Base-by-base conservation (phyloP, 2,888 invertebrate genomes). In the Zygaena filipendulae region DNA sequence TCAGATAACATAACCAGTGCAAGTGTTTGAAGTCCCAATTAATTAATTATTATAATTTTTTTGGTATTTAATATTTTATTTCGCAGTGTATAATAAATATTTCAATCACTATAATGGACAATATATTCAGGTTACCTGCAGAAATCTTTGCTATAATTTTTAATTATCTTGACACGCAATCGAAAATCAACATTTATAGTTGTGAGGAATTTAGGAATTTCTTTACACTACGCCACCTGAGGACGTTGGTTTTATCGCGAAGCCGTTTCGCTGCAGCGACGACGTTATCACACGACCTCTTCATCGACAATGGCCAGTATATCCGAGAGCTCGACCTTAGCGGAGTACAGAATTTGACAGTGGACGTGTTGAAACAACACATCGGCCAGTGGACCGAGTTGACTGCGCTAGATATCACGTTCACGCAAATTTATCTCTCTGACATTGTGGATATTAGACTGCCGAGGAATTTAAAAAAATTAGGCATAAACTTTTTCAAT, bases 401-500 rank as follows among this genome's bases (percentile, higher is more conserved):
- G 3, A 44, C 41, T 37, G 38, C 43, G 10, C 36, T 59, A 19
- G 59, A 59, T 19, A 24, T 59, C n/a, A 51, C 57, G 0, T 59
- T 49, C 21, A 59, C 59, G 2, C 42, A 47, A 2, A 47, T 59
- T n/a, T 50, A 49, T 23, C 27, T 59, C 25, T 33, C 45, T 7
- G 52, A 57, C 29, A 32, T 59, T 6, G 27, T 29, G 21, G 39
- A 49, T 6, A 40, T 59, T 20, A n/a, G n/a, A n/a, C n/a, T n/a
- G n/a, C n/a, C n/a, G n/a, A n/a, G n/a, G n/a, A n/a, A n/a, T n/a
- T n/a, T n/a, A n/a, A n/a, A n/a, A n/a, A n/a, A n/a, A n/a, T n/a
- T 59, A 6, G 45, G 43, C 18, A 49, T 55, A 3, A 59, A 59
- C 30, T 59, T 48, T 29, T 56, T 53, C 20, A 54, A 47, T 32